phyloP scores from a whole-genome alignment of 2,113 vertebrate genomes.

The Corythornis madagascariensis region DNA sequence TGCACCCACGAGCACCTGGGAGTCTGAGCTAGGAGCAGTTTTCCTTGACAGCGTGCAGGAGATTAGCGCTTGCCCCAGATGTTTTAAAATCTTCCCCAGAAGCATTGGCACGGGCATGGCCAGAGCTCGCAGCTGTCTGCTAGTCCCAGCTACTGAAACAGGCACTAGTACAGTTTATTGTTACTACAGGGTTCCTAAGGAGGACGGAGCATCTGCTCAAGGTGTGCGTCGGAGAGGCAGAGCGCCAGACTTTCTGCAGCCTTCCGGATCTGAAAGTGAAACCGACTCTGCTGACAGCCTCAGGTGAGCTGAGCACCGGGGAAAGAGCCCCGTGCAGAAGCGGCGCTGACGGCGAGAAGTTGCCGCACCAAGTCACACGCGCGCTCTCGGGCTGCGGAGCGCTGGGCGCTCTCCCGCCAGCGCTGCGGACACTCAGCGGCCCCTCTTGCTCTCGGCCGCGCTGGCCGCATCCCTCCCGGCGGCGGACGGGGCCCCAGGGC shows the following conservation, averaged over 20 bases:
- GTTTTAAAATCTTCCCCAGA: background rate
- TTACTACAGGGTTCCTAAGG: background rate
- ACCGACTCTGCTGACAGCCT: background rate
- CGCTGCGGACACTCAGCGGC: no score
- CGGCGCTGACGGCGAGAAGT: no score
- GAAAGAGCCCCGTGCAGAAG: no score
- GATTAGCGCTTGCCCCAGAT: background rate
- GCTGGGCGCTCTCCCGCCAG: accelerated
- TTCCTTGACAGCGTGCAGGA: accelerated
- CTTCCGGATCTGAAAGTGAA: background rate
- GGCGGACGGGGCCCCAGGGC: background rate
- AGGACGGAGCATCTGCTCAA: background rate
- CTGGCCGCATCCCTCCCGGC: background rate
- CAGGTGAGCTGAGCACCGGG: background rate
- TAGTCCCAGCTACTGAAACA: background rate
- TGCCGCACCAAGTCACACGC: accelerated
- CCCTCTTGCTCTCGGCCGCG: no score
- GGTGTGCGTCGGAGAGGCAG: background rate
- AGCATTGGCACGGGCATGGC: background rate
- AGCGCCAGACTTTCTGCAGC: background rate
- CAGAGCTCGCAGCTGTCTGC: background rate
- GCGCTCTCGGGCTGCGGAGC: no score
- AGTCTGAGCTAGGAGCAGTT: background rate
- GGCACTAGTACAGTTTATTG: background rate
- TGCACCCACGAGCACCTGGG: background rate